Base-by-base conservation (phyloP, 1,140 invertebrate genomes). In the Macrobrachium rosenbergii region DNA sequence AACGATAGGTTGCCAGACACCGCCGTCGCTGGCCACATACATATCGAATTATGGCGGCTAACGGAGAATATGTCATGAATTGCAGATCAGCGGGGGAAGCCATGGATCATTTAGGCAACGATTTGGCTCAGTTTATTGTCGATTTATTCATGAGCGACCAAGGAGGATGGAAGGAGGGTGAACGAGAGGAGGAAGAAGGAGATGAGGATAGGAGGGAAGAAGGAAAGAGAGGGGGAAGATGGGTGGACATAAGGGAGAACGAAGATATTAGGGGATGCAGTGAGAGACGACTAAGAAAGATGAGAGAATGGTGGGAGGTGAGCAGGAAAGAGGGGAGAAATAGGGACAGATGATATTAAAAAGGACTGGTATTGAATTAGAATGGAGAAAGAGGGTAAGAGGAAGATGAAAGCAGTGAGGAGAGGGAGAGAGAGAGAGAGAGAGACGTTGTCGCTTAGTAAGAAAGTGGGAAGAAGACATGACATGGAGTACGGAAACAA, bases 101-200 rank as follows among this genome's bases (percentile, higher is more conserved):
- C 84, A 87, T 87, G 84, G 84, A 87, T 87, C 84, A 87, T 87
- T 87, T 87, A 87, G 67, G 84, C 77, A 45, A 45, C 77, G 78
- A 87, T 87, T 81, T 82, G 84, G 62, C 82, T 59, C 75, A 85
- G 83, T 69, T 78, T 85, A 85, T 85, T 85, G 83, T 78, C 75
- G 83, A 78, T 85, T 85, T 85, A 85, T 85, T 85, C 83, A 85
- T 85, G 75, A 85, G 82, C 62, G 58, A 23, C 21, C 19, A 21
- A 58, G 45, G 17, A 59, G 43, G 59, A 64, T 28, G 60, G 19
- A 43, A 59, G 60, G 45, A 62, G 28, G 63, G 28, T 43, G 75
- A 11, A n/a, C 23, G 83, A 52, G 52, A 60, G 62, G 5, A 52
- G 37, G 37, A 58, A 77, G 58, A 37, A 64, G 16, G 52, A 10